These are phyloP conservation scores for Enhydra lutris DNA, from an alignment of 2,113 vertebrate genomes.

Conservation along the genomic window DNA sequence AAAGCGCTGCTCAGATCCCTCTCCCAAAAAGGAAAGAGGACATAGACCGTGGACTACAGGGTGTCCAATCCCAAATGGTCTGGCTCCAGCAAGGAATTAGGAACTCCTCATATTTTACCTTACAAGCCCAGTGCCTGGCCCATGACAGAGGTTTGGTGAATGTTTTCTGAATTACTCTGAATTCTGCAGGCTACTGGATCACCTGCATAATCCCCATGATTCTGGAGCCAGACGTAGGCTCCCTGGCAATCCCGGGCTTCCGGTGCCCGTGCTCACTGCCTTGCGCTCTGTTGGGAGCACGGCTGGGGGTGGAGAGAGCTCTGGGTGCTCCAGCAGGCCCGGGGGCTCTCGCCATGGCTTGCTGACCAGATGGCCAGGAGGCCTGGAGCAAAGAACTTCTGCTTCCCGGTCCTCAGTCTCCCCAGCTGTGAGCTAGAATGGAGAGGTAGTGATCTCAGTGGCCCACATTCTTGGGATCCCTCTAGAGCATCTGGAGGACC, in stretches of 20 bases:
- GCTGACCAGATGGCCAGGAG: not conserved
- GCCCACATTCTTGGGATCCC: not conserved
- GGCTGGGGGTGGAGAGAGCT: not conserved
- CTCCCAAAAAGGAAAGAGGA: not conserved
- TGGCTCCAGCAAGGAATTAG: not conserved
- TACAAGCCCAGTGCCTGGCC: not conserved
- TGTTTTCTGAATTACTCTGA: not conserved
- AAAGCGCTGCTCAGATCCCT: fast-evolving
- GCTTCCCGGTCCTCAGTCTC: not conserved
- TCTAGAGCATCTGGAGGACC: not conserved
- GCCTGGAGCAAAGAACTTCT: not conserved
- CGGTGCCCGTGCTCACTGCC: not conserved
- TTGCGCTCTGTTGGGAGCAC: not conserved
- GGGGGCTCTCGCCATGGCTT: fast-evolving
- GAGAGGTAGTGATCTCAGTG: not conserved
- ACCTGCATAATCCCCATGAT: not conserved
- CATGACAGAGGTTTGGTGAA: not conserved
- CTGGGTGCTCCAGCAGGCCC: fast-evolving
- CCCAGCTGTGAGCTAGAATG: not conserved
- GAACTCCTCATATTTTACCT: not conserved
- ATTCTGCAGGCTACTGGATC: not conserved
- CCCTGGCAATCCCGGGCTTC: not conserved
- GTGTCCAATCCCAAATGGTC: not conserved
- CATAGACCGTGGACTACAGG: fast-evolving
- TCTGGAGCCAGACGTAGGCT: not conserved